Evolutionary conservation across 2,113 vertebrate species (phyloP), one percentile per base, ranked within the genome.

Genomic region (Xiphophorus hellerii): DNA sequence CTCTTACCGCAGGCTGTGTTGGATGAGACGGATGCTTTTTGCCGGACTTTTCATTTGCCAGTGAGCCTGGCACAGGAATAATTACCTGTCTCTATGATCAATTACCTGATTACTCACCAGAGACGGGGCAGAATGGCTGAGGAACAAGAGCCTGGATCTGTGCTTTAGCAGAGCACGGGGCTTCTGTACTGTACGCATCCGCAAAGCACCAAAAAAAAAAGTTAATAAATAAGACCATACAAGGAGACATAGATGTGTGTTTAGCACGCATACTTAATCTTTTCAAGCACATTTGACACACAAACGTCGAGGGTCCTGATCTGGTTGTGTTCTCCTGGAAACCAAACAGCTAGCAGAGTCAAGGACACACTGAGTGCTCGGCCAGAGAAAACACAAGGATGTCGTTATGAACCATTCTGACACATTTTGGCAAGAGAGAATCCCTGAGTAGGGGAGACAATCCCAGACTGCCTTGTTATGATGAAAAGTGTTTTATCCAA

Each of bases 61-160:
- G 85, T 74, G 85, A 91, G 90, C 84, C 87, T 92, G 92, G 91
- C 90, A 92, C 86, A 88, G 87, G 86, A 94, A 92, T 94, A 93
- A 94, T 94, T 94, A 94, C 93, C 94, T 94, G 94, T 93, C 92
- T 94, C 90, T 87, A 90, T 94, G 93, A 94, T 94, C 93, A 95
- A 94, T 94, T 92, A 94, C 93, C 90, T 93, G 94, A 95, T 94
- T 94, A 94, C 88, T 94, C 92, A 94, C 86, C 84, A 88, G 89
- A 88, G 91, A 92, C 88, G 51, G 85, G 51, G 83, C 84, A 89
- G 83, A 84, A 92, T 87, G 85, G 92, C 87, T 84, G 86, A 86
- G 67, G 83, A 88, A 82, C 58, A 42, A 58, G 58, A 78, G 87
- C 63, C 69, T 15, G 74, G 73, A 60, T 64, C 63, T 29, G 63